Base-by-base conservation (phyloP, 2,113 vertebrate genomes). In the Chroicocephalus ridibundus region DNA sequence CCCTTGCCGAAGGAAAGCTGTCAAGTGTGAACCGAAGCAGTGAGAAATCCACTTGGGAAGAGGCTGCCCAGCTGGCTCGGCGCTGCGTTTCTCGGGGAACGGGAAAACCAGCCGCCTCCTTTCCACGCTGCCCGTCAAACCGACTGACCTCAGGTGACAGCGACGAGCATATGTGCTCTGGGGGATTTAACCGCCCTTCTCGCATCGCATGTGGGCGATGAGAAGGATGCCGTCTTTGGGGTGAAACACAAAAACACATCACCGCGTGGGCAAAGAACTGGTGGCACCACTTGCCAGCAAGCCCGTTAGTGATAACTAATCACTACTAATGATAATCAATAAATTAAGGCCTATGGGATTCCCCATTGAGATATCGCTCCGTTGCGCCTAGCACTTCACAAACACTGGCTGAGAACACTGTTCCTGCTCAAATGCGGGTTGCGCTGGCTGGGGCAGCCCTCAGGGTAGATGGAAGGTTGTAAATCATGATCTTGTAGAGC, bases 161-260 rank as follows among this genome's bases (percentile, higher is more conserved):
- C 3, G 5, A 40, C 69, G 9, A 47, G 20, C 2, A 3, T 9
- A 3, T 4, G 47, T 4, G 57, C 66, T 52, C 81, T 1, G 1
- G 5, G 65, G 88, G 72, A 31, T 86, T 47, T 49, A 32, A 16
- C 27, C 0, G 1, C 8, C 42, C 72, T n/a, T 21, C 54, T 36
- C 1, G 1, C 40, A 6, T 10, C 1, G 1, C 7, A 10, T 15
- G 38, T 36, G 29, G 27, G 44, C 0, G 10, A 18, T 10, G 71
- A 46, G 58, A 6, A 13, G 49, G 86, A 7, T 38, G 29, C 25
- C 1, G 3, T 6, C 52, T 77, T 61, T 18, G 76, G 75, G 71
- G 32, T 40, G 44, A 57, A 40, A 86, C 2, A 18, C 40, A 31
- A 58, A 46, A 22, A 51, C 20, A 2, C 7, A 14, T 32, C 22